Evolutionary conservation across 2,797 vertebrate genomes (phyloP), one percentile per base, ranked within the genome.

Genomic region (Rhinella marina): DNA sequence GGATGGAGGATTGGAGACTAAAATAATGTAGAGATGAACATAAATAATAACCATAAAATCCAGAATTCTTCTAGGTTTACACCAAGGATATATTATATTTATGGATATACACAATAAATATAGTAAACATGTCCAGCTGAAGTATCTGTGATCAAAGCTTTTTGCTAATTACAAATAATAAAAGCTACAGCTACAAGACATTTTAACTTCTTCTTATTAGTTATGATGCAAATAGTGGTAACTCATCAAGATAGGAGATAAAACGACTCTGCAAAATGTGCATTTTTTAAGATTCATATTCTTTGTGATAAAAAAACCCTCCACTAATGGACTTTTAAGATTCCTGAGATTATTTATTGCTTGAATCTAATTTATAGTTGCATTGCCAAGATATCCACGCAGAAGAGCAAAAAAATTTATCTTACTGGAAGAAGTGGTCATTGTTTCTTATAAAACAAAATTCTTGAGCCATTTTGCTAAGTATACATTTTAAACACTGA

Each of bases 311-410:
- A n/a, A 86, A 89, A 62, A 68, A 68, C 29, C 66, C 66, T 85
- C 76, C 75, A 73, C 88, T 89, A 89, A 89, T 89, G 88, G 88
- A 89, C 85, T 89, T 84, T 88, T 88, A 88, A 88, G 87, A 81
- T 85, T 85, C 77, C 82, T 52, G 56, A 80, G 82, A 84, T 89
- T 83, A 89, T 89, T 89, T 89, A 89, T 89, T 73, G 81, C 88
- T 62, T 16, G 21, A 72, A 54, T 79, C 85, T 89, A 84, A 89
- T 89, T 89, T 86, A 89, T 84, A 86, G 73, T 57, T 80, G 56
- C 48, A 12, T 82, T 86, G 85, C 73, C 88, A 89, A 84, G 85
- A 83, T 86, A 84, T 89, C 85, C 27, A 87, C 77, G 88, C 84
- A 83, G 25, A 66, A 79, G 50, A 84, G 54, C 75, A 84, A 73